Evolutionary conservation across 92 coral and sea anemone genomes (phyloP).

Genomic region (Anthopleura xanthogrammica): DNA sequence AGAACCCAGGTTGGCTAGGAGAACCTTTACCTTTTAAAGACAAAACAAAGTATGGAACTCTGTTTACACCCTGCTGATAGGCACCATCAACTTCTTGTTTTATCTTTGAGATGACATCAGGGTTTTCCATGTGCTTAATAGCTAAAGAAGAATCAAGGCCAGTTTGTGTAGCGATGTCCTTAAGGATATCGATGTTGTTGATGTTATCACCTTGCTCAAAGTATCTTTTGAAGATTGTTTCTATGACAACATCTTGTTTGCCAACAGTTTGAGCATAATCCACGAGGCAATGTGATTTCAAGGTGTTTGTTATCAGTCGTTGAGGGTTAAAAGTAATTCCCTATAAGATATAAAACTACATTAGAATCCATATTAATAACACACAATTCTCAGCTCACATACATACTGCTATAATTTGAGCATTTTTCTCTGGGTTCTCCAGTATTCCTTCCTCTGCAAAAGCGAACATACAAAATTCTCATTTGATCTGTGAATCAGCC

Average conservation of each 20-base stretch:
- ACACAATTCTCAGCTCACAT: too few relatives aligned
- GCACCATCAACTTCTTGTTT: conserved; percentile 75
- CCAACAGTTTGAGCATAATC: conserved; percentile 81
- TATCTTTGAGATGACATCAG: conserved; percentile 62
- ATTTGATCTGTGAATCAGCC: too few relatives aligned
- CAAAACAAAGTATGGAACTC: conserved; percentile 83
- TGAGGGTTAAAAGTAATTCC: conserved; percentile 72
- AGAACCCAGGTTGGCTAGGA: conserved; percentile 57
- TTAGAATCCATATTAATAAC: too few relatives aligned
- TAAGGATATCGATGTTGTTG: conserved; percentile 58
- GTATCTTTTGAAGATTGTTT: conserved; percentile 70
- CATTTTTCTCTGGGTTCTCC: too few relatives aligned
- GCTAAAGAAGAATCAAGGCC: conserved; percentile 67
- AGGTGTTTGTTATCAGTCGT: conserved; percentile 77
- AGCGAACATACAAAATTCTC: too few relatives aligned
- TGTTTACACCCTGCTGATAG: conserved; percentile 54
- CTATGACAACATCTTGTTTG: conserved; percentile 87
- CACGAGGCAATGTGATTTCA: conserved; percentile 90
- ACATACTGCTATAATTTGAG: too few relatives aligned
- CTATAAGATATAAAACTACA: conserved; percentile 18
- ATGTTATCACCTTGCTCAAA: conserved; percentile 79
- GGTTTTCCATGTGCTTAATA: conserved; percentile 64
- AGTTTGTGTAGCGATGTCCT: conserved; percentile 62
- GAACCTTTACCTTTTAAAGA: conserved; percentile 47
- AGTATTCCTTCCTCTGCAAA: too few relatives aligned